Conservation (phyloP, 2,888 invertebrate species). For the Drosophila mettleri region DNA sequence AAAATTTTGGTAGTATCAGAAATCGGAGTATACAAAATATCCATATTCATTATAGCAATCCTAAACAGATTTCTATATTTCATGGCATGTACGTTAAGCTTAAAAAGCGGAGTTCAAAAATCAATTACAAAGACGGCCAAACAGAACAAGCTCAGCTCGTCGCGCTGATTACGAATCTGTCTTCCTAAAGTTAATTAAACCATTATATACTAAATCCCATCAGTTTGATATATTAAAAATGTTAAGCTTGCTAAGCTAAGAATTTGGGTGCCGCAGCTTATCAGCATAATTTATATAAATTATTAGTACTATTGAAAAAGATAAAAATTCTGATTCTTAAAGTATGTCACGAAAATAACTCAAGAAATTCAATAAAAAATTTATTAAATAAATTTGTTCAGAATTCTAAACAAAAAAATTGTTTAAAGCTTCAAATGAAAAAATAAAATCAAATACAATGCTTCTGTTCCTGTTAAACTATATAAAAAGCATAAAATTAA, state of each 20-base stretch:
- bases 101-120: too few relatives aligned
- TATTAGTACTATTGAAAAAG: background rate
- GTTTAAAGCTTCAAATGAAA: background rate
- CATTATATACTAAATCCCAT: too few relatives aligned
- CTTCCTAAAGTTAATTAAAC: too few relatives aligned
- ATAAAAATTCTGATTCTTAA: background rate
- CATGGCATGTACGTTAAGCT: too few relatives aligned
- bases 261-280: background rate
- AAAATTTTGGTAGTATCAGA: too few relatives aligned
- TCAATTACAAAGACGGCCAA: too few relatives aligned
- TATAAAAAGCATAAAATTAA: conserved; percentile 4
- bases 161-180: too few relatives aligned
- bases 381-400: background rate
- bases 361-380: background rate
- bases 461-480: conserved; percentile 4
- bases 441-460: conserved; percentile 1
- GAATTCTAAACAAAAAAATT: background rate
- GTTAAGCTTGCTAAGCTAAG: background rate
- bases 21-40: too few relatives aligned
- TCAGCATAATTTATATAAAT: conserved; percentile 9
- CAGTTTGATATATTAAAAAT: too few relatives aligned
- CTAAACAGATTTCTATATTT: too few relatives aligned
- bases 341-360: background rate
- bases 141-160: too few relatives aligned
- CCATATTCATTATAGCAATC: too few relatives aligned